These are phyloP conservation scores for Mystacornis crossleyi DNA, from an alignment of 2,113 vertebrate species.

Conservation along the genomic window DNA sequence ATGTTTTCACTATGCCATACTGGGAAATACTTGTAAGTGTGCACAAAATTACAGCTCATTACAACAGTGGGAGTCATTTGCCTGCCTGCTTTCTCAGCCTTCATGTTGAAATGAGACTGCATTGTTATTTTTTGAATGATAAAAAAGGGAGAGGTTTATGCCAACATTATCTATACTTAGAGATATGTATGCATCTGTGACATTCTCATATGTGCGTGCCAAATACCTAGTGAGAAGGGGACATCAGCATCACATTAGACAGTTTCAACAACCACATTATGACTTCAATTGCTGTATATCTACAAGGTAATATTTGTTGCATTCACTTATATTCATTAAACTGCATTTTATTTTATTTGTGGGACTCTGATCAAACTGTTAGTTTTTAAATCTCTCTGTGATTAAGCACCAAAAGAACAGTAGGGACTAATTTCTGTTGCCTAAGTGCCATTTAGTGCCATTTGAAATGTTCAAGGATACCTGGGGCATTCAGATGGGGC, in stretches of 20 bases:
- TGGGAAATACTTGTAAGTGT: slow-evolving; percentile 3
- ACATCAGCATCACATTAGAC: neutral
- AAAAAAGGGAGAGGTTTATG: neutral
- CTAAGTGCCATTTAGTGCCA: neutral
- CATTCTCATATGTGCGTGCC: neutral
- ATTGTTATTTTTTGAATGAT: slow-evolving; percentile 4
- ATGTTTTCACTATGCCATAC: neutral
- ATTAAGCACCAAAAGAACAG: slow-evolving; percentile 3
- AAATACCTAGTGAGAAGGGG: neutral
- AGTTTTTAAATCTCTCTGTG: neutral
- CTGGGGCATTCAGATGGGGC: neutral
- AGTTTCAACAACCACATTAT: neutral
- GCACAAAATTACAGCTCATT: slow-evolving; percentile 32
- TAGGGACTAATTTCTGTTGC: neutral
- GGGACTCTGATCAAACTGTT: neutral
- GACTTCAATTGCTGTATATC: neutral
- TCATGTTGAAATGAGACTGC: neutral
- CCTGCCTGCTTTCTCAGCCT: slow-evolving; percentile 12
- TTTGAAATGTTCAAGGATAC: slow-evolving; percentile 18
- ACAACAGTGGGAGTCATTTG: slow-evolving; percentile 41
- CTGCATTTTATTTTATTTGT: neutral
- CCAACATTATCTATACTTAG: neutral
- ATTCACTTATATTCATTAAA: neutral
- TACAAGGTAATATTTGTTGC: neutral
- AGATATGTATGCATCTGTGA: neutral